Conservation (phyloP, 64 coral and sea anemone species). For the Trachythela sp. region DNA sequence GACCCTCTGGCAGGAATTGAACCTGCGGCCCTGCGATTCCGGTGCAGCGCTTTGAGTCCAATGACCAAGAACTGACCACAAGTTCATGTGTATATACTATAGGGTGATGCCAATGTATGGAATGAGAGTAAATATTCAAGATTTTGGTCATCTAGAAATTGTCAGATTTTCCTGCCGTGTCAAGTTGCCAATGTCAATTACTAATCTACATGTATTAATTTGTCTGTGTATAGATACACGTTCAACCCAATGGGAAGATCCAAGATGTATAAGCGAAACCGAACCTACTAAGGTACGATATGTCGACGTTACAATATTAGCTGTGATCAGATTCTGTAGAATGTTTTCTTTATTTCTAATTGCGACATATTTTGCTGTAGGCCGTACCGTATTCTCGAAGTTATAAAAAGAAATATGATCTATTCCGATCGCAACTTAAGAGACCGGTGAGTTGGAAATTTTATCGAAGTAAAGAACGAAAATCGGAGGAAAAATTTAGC, state of each 20-base stretch:
- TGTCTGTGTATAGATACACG: constrained; percentile 51
- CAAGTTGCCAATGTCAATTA: no score
- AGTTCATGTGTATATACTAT: no score
- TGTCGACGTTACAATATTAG: neutral
- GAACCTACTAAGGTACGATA: constrained; percentile 69
- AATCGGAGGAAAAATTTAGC: no score
- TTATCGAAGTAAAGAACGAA: no score
- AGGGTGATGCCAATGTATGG: no score
- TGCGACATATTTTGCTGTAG: constrained; percentile 20
- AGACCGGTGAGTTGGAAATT: constrained; percentile 77
- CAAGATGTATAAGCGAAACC: constrained; percentile 55
- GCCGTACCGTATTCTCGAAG: constrained; percentile 93
- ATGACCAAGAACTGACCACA: no score
- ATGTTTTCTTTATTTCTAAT: neutral
- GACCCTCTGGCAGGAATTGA: no score
- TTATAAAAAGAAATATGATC: constrained; percentile 94
- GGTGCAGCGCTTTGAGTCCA: no score
- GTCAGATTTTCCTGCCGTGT: no score
- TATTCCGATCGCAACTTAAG: constrained; percentile 92
- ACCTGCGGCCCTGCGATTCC: no score
- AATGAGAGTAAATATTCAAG: no score
- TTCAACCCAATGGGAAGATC: constrained; percentile 97
- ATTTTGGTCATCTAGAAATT: no score
- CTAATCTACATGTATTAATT: neutral
- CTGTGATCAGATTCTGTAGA: neutral